These are phyloP conservation scores for Drosophila picticornis DNA, from an alignment of 2,888 invertebrate genomes.

Conservation along the genomic window DNA sequence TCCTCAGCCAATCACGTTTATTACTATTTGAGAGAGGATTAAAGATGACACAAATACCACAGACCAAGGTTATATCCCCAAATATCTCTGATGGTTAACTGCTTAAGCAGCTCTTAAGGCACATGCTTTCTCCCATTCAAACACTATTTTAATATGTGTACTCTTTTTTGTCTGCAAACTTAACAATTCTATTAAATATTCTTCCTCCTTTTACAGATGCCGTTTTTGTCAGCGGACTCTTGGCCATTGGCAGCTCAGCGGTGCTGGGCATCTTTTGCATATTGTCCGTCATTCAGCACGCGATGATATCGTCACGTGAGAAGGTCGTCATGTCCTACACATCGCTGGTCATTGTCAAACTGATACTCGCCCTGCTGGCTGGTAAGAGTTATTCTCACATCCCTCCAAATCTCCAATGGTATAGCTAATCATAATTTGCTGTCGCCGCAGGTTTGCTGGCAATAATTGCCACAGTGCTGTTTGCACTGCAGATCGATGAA, in stretches of 20 bases:
- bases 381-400: slow-evolving; percentile 87
- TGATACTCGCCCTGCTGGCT: slow-evolving; percentile 91
- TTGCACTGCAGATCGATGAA: slow-evolving; percentile 94
- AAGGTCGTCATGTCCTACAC: slow-evolving; percentile 92
- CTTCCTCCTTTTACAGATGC: slow-evolving; percentile 88
- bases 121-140: background rate
- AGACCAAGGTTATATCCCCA: background rate
- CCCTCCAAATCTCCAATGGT: background rate
- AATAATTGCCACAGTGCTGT: slow-evolving; percentile 92
- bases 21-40: background rate
- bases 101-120: background rate
- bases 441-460: slow-evolving; percentile 89
- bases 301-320: slow-evolving; percentile 94
- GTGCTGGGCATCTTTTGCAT: slow-evolving; percentile 92
- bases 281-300: slow-evolving; percentile 92
- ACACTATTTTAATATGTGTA: background rate
- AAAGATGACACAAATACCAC: background rate
- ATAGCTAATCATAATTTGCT: slow-evolving; percentile 7
- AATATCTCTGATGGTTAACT: background rate
- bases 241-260: slow-evolving; percentile 91
- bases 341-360: slow-evolving; percentile 91
- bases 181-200: background rate
- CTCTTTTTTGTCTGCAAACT: background rate
- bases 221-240: slow-evolving; percentile 92
- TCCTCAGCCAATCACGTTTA: background rate